Evolutionary conservation across 2,888 invertebrate genomes (phyloP).

Genomic region (Sisyra nigra): DNA sequence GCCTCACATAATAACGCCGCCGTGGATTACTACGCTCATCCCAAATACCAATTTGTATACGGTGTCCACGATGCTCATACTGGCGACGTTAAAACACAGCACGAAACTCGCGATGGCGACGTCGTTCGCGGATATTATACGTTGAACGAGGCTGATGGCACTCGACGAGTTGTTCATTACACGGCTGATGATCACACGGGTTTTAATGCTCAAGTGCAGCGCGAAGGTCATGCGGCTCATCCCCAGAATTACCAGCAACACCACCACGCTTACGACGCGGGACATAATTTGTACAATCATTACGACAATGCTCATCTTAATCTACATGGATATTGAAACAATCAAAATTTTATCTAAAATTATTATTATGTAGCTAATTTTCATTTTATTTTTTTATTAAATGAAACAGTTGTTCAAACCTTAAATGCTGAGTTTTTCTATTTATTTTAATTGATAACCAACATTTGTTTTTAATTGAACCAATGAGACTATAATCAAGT

Average conservation of each 20-base stretch:
- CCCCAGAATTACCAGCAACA: neutral
- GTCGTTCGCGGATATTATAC: slow-evolving; percentile 27
- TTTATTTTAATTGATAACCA: too few relatives aligned
- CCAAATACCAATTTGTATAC: slow-evolving; percentile 31
- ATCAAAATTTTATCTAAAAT: too few relatives aligned
- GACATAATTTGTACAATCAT: too few relatives aligned
- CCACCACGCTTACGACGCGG: too few relatives aligned
- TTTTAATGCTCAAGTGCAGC: neutral
- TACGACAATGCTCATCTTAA: too few relatives aligned
- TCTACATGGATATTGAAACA: too few relatives aligned
- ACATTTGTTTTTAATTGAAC: too few relatives aligned
- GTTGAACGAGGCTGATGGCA: neutral
- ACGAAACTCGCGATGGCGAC: slow-evolving; percentile 33
- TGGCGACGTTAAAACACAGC: slow-evolving; percentile 34
- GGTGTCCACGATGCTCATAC: slow-evolving; percentile 31
- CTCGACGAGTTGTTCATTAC: neutral
- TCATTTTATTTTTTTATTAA: too few relatives aligned
- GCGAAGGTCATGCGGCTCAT: neutral
- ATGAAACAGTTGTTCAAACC: too few relatives aligned
- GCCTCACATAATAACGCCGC: neutral
- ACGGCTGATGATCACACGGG: neutral
- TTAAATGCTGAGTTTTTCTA: too few relatives aligned
- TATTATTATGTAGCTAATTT: too few relatives aligned
- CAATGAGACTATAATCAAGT: too few relatives aligned
- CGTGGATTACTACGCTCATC: slow-evolving; percentile 24